A percentile compares a stretch with the other conserved stretches of the same genome.
Evolutionary conservation across 2,888 invertebrate species (phyloP).

Genomic region (Philaethria dido): DNA sequence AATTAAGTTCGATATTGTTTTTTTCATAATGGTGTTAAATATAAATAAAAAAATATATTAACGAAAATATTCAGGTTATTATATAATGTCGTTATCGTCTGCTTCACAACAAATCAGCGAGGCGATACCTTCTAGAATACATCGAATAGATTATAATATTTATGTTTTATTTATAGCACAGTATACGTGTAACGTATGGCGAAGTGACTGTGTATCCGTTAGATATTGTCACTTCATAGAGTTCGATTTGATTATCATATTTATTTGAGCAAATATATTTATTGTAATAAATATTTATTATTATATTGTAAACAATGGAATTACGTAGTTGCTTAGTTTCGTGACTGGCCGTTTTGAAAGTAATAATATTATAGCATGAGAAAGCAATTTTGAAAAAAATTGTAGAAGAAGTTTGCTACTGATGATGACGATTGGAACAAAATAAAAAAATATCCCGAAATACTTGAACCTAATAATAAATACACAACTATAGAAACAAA

Average conservation of each 20-base stretch:
- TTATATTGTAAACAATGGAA: background rate
- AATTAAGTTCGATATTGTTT: no score
- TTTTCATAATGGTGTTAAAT: no score
- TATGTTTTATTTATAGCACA: slow-evolving; percentile 12
- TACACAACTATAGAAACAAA: no score
- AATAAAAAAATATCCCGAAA: no score
- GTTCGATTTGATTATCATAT: background rate
- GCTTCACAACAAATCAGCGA: background rate
- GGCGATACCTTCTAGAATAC: slow-evolving; percentile 13
- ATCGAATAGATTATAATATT: slow-evolving; percentile 19
- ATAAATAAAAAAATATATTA: no score
- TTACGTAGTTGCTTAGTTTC: background rate
- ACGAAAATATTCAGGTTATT: background rate
- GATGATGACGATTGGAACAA: no score
- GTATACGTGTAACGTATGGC: background rate
- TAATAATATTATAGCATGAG: no score
- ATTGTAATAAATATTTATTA: slow-evolving; percentile 11
- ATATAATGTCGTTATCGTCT: slow-evolving; percentile 1
- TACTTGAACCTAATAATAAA: no score
- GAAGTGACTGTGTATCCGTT: background rate
- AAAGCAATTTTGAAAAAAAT: no score
- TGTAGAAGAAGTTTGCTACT: no score
- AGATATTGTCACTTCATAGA: background rate
- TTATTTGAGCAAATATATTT: background rate
- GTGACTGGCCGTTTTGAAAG: background rate